Conservation (phyloP, 2,888 invertebrate genomes). For the Diplolepis rosae region DNA sequence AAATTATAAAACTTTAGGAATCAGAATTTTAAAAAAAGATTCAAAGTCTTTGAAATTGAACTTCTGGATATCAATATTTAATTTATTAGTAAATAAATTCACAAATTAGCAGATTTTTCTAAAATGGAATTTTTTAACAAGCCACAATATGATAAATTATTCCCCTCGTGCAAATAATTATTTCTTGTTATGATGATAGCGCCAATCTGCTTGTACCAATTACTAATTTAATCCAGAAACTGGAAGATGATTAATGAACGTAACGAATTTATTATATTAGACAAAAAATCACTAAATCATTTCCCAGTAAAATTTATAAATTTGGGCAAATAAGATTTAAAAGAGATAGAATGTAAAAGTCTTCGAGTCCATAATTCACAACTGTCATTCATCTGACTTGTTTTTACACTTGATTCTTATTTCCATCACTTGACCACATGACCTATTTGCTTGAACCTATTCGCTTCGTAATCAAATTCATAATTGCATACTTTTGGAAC, state of each 20-base stretch:
- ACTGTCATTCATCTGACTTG: conserved; percentile 36
- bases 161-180: too few relatives aligned
- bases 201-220: background rate
- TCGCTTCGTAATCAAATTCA: background rate
- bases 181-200: background rate
- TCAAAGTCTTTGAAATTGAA: too few relatives aligned
- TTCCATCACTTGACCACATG: conserved; percentile 34
- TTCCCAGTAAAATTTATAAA: background rate
- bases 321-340: background rate
- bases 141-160: too few relatives aligned
- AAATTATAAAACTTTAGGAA: too few relatives aligned
- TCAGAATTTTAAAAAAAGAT: too few relatives aligned
- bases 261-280: background rate
- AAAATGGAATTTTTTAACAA: too few relatives aligned
- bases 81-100: too few relatives aligned
- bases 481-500: background rate
- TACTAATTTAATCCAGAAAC: background rate
- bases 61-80: too few relatives aligned
- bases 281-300: background rate
- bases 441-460: conserved; percentile 21
- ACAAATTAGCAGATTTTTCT: too few relatives aligned
- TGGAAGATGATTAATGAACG: background rate
- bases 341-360: background rate
- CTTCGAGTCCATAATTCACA: conserved; percentile 21
- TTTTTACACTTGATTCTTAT: conserved; percentile 36